Conservation (phyloP, 2,797 vertebrate genomes). For the Ctenochaetus hawaiiensis region DNA sequence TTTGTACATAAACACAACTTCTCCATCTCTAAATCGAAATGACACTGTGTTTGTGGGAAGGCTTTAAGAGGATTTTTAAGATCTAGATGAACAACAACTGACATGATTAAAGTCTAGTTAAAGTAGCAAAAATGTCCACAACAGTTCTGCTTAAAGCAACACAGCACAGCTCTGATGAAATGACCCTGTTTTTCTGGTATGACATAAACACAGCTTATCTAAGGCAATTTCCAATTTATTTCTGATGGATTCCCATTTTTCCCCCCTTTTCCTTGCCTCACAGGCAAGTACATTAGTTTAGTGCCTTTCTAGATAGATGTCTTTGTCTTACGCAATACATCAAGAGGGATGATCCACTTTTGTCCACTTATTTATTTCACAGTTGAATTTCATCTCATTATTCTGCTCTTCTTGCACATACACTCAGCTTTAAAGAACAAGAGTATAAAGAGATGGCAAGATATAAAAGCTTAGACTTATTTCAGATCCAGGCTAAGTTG, state of each 20-base stretch:
- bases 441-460: background rate
- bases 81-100: conserved; percentile 3
- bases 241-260: conserved; percentile 26
- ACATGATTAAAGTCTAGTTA: conserved; percentile 17
- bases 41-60: background rate
- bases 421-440: conserved; percentile 9
- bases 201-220: conserved; percentile 13
- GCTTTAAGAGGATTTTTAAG: background rate
- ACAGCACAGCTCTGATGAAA: conserved; percentile 14
- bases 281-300: conserved; percentile 13
- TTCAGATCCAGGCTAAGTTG: conserved; percentile 33
- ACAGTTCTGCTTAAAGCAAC: conserved; percentile 19
- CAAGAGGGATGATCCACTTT: conserved; percentile 23
- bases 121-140: conserved; percentile 3
- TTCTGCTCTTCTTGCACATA: conserved; percentile 21
- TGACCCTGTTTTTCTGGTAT: background rate
- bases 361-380: conserved; percentile 36
- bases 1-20: background rate
- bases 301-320: conserved; percentile 36
- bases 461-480: conserved; percentile 24
- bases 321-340: conserved; percentile 32
- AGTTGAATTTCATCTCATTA: conserved; percentile 34
- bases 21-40: conserved; percentile 11
- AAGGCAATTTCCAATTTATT: conserved; percentile 10
- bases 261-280: background rate